Percentiles rank a stretch among this genome's conserved stretches.
Conservation (phyloP, 2,113 vertebrate species). For the Silurus meridionalis region DNA sequence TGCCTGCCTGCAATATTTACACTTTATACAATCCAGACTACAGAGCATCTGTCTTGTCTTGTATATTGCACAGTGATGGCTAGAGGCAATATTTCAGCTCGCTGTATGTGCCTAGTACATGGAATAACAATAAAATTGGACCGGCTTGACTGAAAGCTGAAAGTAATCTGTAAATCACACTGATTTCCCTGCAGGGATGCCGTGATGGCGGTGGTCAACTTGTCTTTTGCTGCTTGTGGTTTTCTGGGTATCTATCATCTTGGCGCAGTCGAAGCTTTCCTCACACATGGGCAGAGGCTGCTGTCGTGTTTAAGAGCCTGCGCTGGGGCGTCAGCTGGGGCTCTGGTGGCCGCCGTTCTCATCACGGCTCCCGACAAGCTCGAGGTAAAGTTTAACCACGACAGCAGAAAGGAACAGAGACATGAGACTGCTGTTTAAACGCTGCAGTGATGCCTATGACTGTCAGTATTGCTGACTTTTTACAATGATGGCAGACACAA, state of each 20-base stretch:
- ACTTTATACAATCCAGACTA: neutral
- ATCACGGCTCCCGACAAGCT: conserved; percentile 85
- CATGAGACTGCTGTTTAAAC: too few species aligned
- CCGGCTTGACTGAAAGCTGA: neutral
- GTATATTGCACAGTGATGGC: neutral
- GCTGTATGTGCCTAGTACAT: neutral
- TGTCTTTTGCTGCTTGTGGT: conserved; percentile 88
- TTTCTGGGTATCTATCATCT: conserved; percentile 92
- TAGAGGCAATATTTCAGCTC: neutral
- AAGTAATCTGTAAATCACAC: neutral
- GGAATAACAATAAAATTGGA: neutral
- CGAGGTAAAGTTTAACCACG: conserved; percentile 70
- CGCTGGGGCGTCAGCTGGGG: conserved; percentile 87
- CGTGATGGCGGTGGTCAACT: conserved; percentile 70
- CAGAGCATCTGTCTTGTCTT: neutral
- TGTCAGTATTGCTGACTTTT: too few species aligned
- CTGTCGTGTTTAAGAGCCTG: conserved; percentile 77
- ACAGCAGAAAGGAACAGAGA: neutral
- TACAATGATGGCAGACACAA: neutral
- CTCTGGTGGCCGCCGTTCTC: conserved; percentile 82
- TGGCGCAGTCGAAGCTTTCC: conserved; percentile 81
- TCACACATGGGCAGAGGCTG: conserved; percentile 78
- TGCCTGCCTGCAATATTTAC: neutral
- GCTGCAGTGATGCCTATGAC: neutral
- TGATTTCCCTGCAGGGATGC: conserved; percentile 17